Conservation (phyloP, 2,888 invertebrate genomes). For the Augochlorella aurata region DNA sequence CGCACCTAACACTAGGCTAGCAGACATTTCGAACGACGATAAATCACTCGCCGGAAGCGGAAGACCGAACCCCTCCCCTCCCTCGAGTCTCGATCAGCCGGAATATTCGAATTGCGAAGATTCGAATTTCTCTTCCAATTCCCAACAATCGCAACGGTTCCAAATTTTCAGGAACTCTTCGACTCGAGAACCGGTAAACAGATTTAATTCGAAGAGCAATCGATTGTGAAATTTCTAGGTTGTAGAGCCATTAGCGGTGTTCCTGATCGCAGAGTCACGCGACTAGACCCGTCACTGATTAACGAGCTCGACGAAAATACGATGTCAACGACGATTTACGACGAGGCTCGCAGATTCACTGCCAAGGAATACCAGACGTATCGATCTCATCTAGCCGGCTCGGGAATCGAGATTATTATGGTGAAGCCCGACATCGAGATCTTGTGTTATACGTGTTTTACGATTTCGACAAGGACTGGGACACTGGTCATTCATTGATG, state of each 20-base stretch:
- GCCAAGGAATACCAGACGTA: background rate
- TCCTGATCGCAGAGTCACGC: no score
- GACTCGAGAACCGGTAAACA: background rate
- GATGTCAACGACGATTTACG: background rate
- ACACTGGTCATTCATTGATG: no score
- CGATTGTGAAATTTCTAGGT: background rate
- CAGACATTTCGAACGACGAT: slow-evolving; percentile 21
- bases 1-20: background rate
- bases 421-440: background rate
- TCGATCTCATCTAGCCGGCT: background rate
- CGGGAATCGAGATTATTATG: background rate
- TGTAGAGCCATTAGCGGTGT: no score
- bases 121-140: background rate
- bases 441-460: no score
- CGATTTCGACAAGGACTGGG: no score
- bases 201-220: background rate
- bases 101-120: background rate
- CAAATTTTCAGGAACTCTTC: no score
- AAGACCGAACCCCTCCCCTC: background rate
- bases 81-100: background rate
- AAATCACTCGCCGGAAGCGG: slow-evolving; percentile 6
- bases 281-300: background rate
- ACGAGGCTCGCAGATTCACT: background rate
- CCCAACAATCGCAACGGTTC: no score
- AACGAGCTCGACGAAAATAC: background rate